These are phyloP conservation scores for Danaus plexippus DNA, from an alignment of 1,140 invertebrate species.

Conservation along the genomic window DNA sequence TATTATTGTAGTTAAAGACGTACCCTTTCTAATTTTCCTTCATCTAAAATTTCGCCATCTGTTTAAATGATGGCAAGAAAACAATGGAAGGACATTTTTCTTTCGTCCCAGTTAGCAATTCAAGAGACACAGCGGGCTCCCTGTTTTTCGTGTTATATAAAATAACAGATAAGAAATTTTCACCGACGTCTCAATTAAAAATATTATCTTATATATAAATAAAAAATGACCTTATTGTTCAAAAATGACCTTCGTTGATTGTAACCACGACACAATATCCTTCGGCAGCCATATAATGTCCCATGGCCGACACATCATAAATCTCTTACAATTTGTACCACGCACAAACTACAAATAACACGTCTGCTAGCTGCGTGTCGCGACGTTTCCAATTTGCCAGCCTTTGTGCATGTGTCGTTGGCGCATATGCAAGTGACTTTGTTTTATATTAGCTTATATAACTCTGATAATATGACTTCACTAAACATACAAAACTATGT, in stretches of 20 bases:
- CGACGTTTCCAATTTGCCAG: conserved; percentile 51
- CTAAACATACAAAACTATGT: no score
- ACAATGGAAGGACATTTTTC: conserved; percentile 48
- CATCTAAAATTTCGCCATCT: no score
- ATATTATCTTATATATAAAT: conserved; percentile 1
- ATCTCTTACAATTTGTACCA: conserved; percentile 28
- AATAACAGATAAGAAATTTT: no score
- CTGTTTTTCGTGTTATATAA: conserved; percentile 2
- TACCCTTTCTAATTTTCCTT: no score
- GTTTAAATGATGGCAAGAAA: conserved; percentile 12
- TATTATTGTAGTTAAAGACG: no score
- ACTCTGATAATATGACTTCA: no score
- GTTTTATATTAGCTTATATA: conserved; percentile 19
- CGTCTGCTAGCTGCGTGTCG: conserved; percentile 34
- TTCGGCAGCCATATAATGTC: no score
- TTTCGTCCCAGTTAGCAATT: conserved; percentile 40
- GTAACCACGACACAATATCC: neutral
- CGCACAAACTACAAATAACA: conserved; percentile 41
- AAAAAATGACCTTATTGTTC: neutral
- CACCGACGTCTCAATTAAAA: neutral
- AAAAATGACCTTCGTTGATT: neutral
- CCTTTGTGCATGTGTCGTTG: conserved; percentile 37
- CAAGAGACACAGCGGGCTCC: conserved; percentile 33
- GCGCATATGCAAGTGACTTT: conserved; percentile 28
- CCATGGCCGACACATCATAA: neutral